These are phyloP conservation scores for Prinia subflava DNA, from an alignment of 2,113 vertebrate genomes.

Conservation along the genomic window DNA sequence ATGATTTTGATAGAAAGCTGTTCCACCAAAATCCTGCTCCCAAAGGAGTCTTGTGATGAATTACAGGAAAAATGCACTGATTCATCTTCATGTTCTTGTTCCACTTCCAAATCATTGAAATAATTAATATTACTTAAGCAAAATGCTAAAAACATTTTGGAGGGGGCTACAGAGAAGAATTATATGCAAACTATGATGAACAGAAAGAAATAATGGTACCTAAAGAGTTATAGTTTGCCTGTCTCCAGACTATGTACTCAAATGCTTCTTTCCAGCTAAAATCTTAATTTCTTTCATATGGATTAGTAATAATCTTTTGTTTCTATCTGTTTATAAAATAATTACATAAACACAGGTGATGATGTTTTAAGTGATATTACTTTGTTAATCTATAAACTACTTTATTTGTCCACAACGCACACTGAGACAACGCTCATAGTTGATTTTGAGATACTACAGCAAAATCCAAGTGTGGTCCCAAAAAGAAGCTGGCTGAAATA, in stretches of 20 bases:
- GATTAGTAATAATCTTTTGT: background rate
- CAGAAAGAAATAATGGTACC: background rate
- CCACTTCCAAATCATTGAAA: background rate
- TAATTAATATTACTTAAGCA: background rate
- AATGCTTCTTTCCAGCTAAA: background rate
- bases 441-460: background rate
- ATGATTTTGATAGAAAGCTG: background rate
- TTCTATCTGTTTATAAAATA: background rate
- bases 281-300: background rate
- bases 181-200: background rate
- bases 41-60: background rate
- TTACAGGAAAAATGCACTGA: background rate
- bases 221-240: background rate
- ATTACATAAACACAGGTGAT: background rate
- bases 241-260: background rate
- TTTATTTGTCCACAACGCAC: background rate
- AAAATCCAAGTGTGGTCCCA: background rate
- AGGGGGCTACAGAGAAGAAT: background rate
- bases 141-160: background rate
- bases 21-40: background rate
- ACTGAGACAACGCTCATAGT: background rate
- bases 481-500: background rate
- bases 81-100: constrained; percentile 3
- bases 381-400: background rate
- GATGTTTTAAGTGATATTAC: background rate